phyloP scores from a whole-genome alignment of 2,888 invertebrate species.

The Spodoptera exigua region DNA sequence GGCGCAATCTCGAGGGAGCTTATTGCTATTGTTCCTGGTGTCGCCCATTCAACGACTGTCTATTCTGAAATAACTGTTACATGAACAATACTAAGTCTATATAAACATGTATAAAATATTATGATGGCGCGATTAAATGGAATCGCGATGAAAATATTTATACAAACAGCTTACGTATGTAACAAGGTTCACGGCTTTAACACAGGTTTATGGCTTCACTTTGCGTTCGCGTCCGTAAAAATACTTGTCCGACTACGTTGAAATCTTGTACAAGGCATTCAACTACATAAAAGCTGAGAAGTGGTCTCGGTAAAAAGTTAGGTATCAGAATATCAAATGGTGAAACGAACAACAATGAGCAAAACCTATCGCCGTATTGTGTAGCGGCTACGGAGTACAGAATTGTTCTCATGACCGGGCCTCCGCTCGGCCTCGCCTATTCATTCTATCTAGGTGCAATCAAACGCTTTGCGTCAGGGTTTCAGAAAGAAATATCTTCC shows the following conservation, averaged over 20 bases:
- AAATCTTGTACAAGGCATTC: constrained; percentile 57
- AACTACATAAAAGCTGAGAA: constrained; percentile 57
- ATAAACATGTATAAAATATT: constrained; percentile 1
- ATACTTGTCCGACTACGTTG: constrained; percentile 58
- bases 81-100: constrained; percentile 20
- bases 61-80: constrained; percentile 49
- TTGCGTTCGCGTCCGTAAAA: constrained; percentile 63
- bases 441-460: constrained; percentile 42
- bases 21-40: constrained; percentile 71
- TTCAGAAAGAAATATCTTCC: constrained; percentile 45
- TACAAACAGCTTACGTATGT: constrained; percentile 49
- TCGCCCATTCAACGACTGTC: constrained; percentile 62
- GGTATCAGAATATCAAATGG: constrained; percentile 66
- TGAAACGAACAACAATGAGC: constrained; percentile 73
- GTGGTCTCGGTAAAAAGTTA: constrained; percentile 57
- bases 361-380: constrained; percentile 75
- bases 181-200: constrained; percentile 63
- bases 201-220: constrained; percentile 68
- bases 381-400: constrained; percentile 69
- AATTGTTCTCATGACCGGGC: constrained; percentile 77
- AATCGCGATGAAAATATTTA: constrained; percentile 34
- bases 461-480: constrained; percentile 36
- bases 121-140: constrained; percentile 16
- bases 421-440: constrained; percentile 63
- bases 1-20: constrained; percentile 73